These are phyloP conservation scores for Carcharodon carcharias DNA, from an alignment of 2,797 vertebrate species.

Conservation along the genomic window DNA sequence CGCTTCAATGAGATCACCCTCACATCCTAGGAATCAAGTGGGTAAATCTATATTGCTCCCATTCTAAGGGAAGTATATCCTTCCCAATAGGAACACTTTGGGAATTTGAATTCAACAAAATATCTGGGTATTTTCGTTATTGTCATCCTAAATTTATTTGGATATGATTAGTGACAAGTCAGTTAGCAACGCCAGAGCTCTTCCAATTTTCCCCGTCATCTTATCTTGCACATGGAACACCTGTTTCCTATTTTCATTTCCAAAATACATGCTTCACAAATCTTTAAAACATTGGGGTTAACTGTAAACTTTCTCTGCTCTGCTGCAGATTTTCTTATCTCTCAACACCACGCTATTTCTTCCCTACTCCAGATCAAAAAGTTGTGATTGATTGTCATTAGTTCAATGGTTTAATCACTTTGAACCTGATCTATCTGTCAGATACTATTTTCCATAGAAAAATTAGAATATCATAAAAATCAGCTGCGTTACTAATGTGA, in stretches of 20 bases:
- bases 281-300: neutral
- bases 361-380: neutral
- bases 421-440: neutral
- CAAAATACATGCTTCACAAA: neutral
- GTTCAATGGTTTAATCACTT: neutral
- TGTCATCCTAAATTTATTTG: neutral
- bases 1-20: neutral
- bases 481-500: neutral
- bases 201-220: neutral
- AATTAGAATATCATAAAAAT: conserved; percentile 19
- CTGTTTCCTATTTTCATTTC: neutral
- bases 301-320: neutral
- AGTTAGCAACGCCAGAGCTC: neutral
- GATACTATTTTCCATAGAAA: neutral
- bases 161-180: neutral
- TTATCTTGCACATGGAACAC: neutral
- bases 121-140: neutral
- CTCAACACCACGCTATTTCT: neutral
- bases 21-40: neutral
- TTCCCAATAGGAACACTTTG: neutral
- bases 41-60: neutral
- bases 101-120: neutral
- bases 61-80: neutral
- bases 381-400: neutral
- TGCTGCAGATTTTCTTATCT: neutral